Evolutionary conservation across 2,113 vertebrate genomes (phyloP), one percentile per base, ranked within the genome.

Genomic region (Ctenomys sociabilis): DNA sequence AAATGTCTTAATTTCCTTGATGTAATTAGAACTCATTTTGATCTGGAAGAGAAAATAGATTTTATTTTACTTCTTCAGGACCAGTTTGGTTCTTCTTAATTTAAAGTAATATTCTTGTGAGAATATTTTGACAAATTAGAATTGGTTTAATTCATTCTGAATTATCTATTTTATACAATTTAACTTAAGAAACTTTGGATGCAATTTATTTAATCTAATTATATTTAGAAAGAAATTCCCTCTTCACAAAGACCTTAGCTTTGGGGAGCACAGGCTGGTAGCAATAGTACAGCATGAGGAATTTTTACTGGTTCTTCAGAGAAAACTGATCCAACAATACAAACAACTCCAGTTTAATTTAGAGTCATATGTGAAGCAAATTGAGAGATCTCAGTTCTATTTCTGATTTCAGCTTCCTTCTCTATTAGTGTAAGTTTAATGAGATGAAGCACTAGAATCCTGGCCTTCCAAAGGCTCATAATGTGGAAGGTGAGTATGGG

Each of bases 201-300:
- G 52, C 85, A n/a, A 68, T 37, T 94, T 82, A 11, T 49, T 81
- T 89, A 92, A 52, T 96, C 35, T 80, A 75, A 45, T 22, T 26
- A 57, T 7, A 61, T 92, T 70, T n/a, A 68, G 32, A 32, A 93
- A 81, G 70, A 52, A 11, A 0, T 7, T 40, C 11, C 54, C 21
- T 85, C 85, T 66, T 30, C 45, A 43, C 22, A 30, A 93, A 54
- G 11, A 14, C 75, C 3, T 11, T 77, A 9, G 17, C 11, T 90
- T 63, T 40, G 5, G 59, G 10, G 21, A 82, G 6, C 4, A 2
- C 21, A 37, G 3, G 73, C 22, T 17, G 85, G 57, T 2, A 19
- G 43, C 37, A 83, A 77, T 11, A 26, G 4, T 37, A 13, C 37
- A 37, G 6, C 22, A 26, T 66, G 49, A 11, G 32, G 14, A 66